Conservation (phyloP, 2,797 vertebrate species). For the Perodicticus potto region DNA sequence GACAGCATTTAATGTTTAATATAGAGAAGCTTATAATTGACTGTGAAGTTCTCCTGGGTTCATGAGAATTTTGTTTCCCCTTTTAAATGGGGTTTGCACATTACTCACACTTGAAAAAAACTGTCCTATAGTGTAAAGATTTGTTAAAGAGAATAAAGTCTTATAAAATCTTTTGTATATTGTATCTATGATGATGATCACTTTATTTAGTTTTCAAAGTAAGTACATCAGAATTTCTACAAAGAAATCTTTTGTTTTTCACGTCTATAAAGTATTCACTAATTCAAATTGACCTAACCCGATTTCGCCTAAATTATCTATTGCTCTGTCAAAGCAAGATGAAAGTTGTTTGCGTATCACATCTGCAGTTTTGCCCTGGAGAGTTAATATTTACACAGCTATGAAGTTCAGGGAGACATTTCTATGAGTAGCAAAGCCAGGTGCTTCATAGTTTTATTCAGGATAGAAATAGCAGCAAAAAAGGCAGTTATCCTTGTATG, state of each 20-base stretch:
- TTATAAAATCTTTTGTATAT: neutral
- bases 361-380: neutral
- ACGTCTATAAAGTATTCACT: neutral
- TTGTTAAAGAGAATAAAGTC: neutral
- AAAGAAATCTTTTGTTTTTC: conserved; percentile 13
- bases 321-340: neutral
- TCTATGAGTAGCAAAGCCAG: neutral
- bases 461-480: neutral
- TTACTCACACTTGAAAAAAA: conserved; percentile 21
- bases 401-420: neutral
- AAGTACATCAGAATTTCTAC: neutral
- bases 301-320: neutral
- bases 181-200: neutral
- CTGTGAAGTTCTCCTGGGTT: neutral
- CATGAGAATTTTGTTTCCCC: neutral
- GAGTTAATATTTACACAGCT: neutral
- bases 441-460: neutral
- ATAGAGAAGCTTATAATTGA: neutral
- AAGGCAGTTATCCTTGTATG: neutral
- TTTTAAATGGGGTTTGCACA: neutral
- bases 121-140: neutral
- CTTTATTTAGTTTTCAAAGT: neutral
- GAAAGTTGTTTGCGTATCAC: neutral
- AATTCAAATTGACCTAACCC: neutral
- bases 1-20: neutral